Evolutionary conservation across 2,113 vertebrate species (phyloP), one percentile per base, ranked within the genome.

Genomic region (Malurus melanocephalus): DNA sequence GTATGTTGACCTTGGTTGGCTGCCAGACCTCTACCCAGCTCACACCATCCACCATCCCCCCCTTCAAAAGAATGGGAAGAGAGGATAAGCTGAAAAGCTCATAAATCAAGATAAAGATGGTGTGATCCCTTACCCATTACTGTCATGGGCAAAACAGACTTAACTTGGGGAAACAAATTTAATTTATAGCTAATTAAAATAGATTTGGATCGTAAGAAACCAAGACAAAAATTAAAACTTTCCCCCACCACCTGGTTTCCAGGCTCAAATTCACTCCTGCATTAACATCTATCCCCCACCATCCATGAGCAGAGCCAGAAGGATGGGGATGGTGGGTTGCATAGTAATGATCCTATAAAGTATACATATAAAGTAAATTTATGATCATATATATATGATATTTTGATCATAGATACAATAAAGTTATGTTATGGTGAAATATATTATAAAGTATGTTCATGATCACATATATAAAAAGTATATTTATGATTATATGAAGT

Each of bases 321-420:
- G 5, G 30, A 57, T 0, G 0, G 27, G 30, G 51, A 40, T 18
- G 1, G 2, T 49, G 28, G 5, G 12, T 22, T 52, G 13, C 6
- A 20, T 12, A 72, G 32, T 52, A 74, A 40, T 2, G 2, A 45
- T 43, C 11, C 61, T 20, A 66, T 13, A 7, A 82, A 76, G 7
- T 17, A 56, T 24, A 16, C 16, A 8, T 48, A 51, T 32, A 57
- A 65, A 65, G 28, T 24, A 23, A 38, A 38, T 45, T 72, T 49
- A 49, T 56, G 16, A 20, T 23, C 6, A 23, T 28, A 57, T 49
- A 55, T 53, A 20, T 71, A 26, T 38, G 4, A 26, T 40, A n/a
- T 17, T 68, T n/a, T 57, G 33, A 32, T 27, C 21, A 33, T 8
- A 35, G 60, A 43, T 32, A 52, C 32, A 1, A 16, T 45, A 45